These are phyloP conservation scores for Sicus ferrugineus DNA, from an alignment of 2,888 invertebrate species.

Conservation along the genomic window DNA sequence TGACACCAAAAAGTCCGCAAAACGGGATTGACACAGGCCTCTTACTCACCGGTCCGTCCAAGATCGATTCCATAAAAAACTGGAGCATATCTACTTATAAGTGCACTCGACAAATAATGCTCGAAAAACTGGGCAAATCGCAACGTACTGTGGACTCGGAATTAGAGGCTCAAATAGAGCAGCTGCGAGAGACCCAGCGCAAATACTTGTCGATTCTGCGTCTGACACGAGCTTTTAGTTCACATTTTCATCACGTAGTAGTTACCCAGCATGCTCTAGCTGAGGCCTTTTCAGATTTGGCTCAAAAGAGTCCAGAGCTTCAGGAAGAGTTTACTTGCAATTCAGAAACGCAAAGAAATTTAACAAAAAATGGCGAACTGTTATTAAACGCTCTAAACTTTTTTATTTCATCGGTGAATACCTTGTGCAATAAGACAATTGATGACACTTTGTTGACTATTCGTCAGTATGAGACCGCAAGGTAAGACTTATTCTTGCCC, in stretches of 20 bases:
- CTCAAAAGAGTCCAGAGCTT: constrained; percentile 94
- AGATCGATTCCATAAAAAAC: constrained; percentile 90
- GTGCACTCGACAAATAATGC: constrained; percentile 95
- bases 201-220: constrained; percentile 89
- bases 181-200: constrained; percentile 90
- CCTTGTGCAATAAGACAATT: constrained; percentile 96
- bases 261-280: constrained; percentile 88
- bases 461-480: constrained; percentile 71
- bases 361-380: constrained; percentile 93
- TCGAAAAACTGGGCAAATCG: constrained; percentile 95
- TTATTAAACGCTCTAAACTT: constrained; percentile 92
- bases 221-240: constrained; percentile 83
- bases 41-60: constrained; percentile 68
- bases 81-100: constrained; percentile 99
- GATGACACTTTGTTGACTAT: constrained; percentile 85
- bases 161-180: constrained; percentile 92
- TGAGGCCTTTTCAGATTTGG: constrained; percentile 93
- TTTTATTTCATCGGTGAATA: constrained; percentile 95
- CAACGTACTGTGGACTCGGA: constrained; percentile 91
- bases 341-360: constrained; percentile 92
- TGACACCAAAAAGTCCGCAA: constrained; percentile 63
- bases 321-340: constrained; percentile 95
- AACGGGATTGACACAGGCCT: constrained; percentile 54
- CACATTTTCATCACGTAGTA: constrained; percentile 88
- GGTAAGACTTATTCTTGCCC: constrained; percentile 57